phyloP scores from a whole-genome alignment of 1,140 invertebrate species.

The Sipha flava region DNA sequence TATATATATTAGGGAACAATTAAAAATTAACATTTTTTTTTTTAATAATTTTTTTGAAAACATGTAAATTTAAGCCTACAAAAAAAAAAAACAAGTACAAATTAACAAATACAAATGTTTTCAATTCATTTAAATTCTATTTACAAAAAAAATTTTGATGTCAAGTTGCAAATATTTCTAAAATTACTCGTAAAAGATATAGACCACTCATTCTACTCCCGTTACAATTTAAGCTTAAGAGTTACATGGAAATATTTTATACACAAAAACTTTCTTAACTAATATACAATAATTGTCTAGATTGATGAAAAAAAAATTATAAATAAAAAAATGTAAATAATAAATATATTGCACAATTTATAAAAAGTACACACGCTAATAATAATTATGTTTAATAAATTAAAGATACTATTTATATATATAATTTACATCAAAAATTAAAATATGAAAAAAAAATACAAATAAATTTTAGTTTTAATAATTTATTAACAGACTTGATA shows the following conservation, averaged over 20 bases:
- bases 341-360: slow-evolving; percentile 33
- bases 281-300: slow-evolving; percentile 20
- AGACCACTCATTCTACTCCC: neutral
- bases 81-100: neutral
- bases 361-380: slow-evolving; percentile 28
- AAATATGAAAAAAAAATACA: neutral
- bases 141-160: slow-evolving; percentile 18
- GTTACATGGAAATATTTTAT: slow-evolving; percentile 5
- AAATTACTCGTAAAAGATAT: neutral
- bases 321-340: neutral
- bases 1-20: neutral
- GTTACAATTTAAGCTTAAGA: neutral
- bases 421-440: neutral
- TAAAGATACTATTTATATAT: neutral
- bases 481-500: slow-evolving; percentile 22
- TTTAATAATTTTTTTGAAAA: slow-evolving; percentile 43
- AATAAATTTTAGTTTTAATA: slow-evolving; percentile 11
- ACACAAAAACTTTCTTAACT: slow-evolving; percentile 1
- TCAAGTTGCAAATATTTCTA: neutral
- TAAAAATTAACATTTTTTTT: neutral
- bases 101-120: slow-evolving; percentile 21
- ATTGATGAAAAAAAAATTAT: neutral
- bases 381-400: slow-evolving; percentile 16
- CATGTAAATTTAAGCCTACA: neutral
- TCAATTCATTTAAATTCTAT: neutral